A percentile compares a stretch with the other conserved stretches of the same genome.
Conservation (phyloP, 2,113 vertebrate genomes). For the Pseudopipra pipra region DNA sequence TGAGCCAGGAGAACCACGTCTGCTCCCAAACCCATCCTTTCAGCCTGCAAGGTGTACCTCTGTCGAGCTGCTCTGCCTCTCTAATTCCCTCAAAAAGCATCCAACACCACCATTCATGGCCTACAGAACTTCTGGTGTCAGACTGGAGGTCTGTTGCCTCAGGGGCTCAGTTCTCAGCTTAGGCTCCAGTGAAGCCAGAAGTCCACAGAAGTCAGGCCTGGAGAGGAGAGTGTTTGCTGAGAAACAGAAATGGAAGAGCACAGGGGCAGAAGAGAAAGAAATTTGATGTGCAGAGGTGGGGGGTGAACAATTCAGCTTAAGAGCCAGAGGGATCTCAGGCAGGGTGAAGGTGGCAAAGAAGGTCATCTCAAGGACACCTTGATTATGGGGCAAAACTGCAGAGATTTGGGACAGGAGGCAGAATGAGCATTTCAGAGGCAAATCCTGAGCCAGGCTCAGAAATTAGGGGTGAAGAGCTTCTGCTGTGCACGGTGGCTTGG, state of each 20-base stretch:
- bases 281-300: neutral
- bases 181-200: neutral
- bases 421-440: neutral
- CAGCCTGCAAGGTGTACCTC: fast-evolving
- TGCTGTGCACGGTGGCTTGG: neutral
- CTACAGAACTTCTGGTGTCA: neutral
- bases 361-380: neutral
- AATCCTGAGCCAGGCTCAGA: neutral
- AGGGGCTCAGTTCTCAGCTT: neutral
- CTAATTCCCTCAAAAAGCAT: neutral
- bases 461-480: neutral
- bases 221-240: neutral
- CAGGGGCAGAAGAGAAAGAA: neutral
- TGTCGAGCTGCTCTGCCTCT: neutral
- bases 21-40: neutral
- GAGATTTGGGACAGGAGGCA: neutral
- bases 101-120: fast-evolving
- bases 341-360: neutral
- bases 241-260: neutral
- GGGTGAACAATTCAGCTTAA: neutral
- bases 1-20: neutral
- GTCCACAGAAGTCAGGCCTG: neutral
- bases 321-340: neutral
- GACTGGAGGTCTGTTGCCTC: neutral
- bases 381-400: neutral